Conservation (phyloP, 2,888 invertebrate genomes). For the Masnerella sp. region DNA sequence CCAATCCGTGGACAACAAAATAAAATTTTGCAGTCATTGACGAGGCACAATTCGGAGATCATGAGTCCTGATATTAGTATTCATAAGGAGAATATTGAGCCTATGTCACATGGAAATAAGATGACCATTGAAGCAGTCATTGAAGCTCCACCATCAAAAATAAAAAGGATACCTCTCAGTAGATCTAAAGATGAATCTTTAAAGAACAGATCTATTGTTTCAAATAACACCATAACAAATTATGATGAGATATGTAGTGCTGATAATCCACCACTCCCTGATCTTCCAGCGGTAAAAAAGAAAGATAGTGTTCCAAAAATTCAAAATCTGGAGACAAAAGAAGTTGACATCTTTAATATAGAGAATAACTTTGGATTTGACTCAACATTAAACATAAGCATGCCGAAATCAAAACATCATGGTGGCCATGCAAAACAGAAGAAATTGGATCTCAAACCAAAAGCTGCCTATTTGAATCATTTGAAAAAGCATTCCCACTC, state of each 20-base stretch:
- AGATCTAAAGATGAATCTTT: too few species aligned
- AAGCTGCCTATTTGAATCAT: constrained; percentile 3
- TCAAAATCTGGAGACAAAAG: background rate
- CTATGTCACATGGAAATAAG: background rate
- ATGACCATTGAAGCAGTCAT: constrained; percentile 13
- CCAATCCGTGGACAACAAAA: background rate
- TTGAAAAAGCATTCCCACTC: constrained; percentile 26
- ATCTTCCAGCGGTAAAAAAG: background rate
- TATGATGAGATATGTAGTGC: constrained; percentile 1
- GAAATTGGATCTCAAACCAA: background rate
- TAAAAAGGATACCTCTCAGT: background rate
- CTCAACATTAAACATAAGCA: too few species aligned
- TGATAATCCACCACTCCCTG: background rate
- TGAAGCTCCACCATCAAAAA: background rate
- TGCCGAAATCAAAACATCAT: too few species aligned
- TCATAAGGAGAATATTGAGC: constrained; percentile 28
- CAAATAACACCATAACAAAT: background rate
- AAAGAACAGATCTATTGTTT: background rate
- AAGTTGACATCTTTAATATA: constrained; percentile 3
- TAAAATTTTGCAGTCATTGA: constrained; percentile 5
- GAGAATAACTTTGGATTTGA: constrained; percentile 32
- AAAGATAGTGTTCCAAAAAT: background rate
- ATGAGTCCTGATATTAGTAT: background rate
- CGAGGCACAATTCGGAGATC: background rate
- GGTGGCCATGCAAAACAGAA: too few species aligned